Evolutionary conservation across 2,113 vertebrate genomes (phyloP).

Genomic region (Bostrychus sinensis): DNA sequence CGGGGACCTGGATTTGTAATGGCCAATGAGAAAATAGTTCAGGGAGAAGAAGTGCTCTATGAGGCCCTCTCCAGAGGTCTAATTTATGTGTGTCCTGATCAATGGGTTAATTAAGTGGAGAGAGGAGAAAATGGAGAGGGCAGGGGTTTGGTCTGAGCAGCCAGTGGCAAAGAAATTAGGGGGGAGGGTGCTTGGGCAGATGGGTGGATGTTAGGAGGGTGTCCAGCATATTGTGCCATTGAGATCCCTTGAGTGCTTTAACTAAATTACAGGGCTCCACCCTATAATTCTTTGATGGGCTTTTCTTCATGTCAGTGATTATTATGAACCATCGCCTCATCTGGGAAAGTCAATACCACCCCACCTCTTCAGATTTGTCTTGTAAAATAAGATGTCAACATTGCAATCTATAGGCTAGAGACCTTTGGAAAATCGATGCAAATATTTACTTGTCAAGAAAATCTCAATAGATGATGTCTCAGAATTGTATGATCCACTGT

Average conservation of each 20-base stretch:
- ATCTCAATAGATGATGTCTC: constrained; percentile 12
- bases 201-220: constrained; percentile 19
- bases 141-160: constrained; percentile 18
- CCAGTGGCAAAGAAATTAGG: constrained; percentile 9
- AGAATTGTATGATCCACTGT: neutral
- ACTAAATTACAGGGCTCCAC: constrained; percentile 24
- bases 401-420: constrained; percentile 33
- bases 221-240: neutral
- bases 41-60: constrained; percentile 36
- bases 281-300: constrained; percentile 23
- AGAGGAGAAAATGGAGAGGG: constrained; percentile 48
- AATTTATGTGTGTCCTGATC: constrained; percentile 76
- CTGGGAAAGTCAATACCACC: constrained; percentile 32
- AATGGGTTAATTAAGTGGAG: constrained; percentile 79
- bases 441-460: constrained; percentile 46
- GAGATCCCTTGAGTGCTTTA: constrained; percentile 8
- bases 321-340: constrained; percentile 29
- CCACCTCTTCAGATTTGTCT: constrained; percentile 51
- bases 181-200: constrained; percentile 26
- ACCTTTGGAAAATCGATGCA: constrained; percentile 61
- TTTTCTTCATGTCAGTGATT: constrained; percentile 29
- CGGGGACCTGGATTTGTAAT: constrained; percentile 19
- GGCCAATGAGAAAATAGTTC: constrained; percentile 4
- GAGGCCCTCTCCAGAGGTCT: constrained; percentile 61
- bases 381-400: constrained; percentile 54